phyloP scores from a whole-genome alignment of 1,140 invertebrate species.

The Parasteatoda tepidariorum region DNA sequence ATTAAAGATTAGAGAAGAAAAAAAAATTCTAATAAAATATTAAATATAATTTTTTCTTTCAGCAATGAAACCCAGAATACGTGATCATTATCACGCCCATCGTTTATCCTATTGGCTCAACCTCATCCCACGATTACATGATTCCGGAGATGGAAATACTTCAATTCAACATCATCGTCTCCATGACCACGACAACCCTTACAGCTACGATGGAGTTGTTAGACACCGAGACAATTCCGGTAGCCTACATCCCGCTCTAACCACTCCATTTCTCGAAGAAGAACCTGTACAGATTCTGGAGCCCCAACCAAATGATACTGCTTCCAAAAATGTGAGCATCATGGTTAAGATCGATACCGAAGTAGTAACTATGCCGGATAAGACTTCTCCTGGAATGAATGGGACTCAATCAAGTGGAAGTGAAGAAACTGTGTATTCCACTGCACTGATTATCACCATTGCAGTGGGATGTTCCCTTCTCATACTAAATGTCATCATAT shows the following conservation, averaged over 20 bases:
- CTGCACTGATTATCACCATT: constrained; percentile 89
- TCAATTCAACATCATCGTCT: constrained; percentile 87
- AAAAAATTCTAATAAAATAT: too few relatives aligned
- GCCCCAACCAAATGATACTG: background rate
- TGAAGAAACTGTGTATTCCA: constrained; percentile 78
- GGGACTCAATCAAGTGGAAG: constrained; percentile 26
- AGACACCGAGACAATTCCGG: constrained; percentile 44
- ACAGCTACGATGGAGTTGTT: constrained; percentile 70
- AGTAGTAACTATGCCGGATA: background rate
- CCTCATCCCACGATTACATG: constrained; percentile 92
- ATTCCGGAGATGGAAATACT: constrained; percentile 73
- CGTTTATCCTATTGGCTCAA: constrained; percentile 95
- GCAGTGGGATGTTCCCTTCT: constrained; percentile 92
- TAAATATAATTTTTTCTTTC: constrained; percentile 2
- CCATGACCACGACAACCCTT: constrained; percentile 73
- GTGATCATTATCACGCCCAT: constrained; percentile 95
- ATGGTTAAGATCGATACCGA: constrained; percentile 43
- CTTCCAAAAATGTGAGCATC: background rate
- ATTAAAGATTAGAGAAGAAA: too few relatives aligned
- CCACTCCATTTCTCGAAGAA: constrained; percentile 24
- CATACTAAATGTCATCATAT: constrained; percentile 91
- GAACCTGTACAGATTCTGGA: background rate
- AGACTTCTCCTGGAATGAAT: background rate
- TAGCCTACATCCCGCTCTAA: constrained; percentile 26
- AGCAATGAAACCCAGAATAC: constrained; percentile 76